Percentiles rank a stretch among this genome's conserved stretches.
Evolutionary conservation across 2,797 vertebrate genomes (phyloP).

Genomic region (Xenops minutus): DNA sequence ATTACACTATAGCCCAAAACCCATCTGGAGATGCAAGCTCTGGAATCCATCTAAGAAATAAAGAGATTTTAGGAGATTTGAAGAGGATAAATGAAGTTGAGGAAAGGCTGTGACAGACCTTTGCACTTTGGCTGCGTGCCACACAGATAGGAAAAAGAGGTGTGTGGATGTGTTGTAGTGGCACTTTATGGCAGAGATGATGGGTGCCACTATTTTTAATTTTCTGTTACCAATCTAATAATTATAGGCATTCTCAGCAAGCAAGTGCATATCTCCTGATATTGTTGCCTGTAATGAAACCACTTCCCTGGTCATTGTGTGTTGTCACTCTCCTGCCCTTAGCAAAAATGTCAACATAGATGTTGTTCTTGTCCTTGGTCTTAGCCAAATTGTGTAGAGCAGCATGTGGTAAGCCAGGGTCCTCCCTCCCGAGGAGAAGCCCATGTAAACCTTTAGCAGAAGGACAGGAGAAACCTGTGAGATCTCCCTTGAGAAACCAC

Average conservation of each 20-base stretch:
- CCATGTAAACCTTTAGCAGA: not conserved
- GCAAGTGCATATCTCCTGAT: not conserved
- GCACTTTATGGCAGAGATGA: not conserved
- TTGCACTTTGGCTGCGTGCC: not conserved
- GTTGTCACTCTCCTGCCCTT: not conserved
- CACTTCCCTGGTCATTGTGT: not conserved
- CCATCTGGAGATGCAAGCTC: not conserved
- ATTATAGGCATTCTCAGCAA: not conserved
- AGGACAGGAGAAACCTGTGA: not conserved
- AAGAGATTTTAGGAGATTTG: not conserved
- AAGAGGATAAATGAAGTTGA: not conserved
- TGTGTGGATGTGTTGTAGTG: not conserved
- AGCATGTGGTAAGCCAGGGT: fast-evolving
- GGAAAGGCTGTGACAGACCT: not conserved
- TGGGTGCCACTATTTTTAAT: not conserved
- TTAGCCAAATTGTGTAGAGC: not conserved
- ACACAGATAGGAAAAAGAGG: fast-evolving
- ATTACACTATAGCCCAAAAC: not conserved
- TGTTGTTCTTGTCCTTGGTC: not conserved
- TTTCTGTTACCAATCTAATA: not conserved
- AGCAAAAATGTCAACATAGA: not conserved
- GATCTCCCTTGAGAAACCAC: not conserved
- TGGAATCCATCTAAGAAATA: not conserved
- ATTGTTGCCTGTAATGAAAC: not conserved
- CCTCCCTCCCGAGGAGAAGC: not conserved